Evolutionary conservation across 2,113 vertebrate species (phyloP), one percentile per base, ranked within the genome.

Genomic region (Misgurnus anguillicaudatus): DNA sequence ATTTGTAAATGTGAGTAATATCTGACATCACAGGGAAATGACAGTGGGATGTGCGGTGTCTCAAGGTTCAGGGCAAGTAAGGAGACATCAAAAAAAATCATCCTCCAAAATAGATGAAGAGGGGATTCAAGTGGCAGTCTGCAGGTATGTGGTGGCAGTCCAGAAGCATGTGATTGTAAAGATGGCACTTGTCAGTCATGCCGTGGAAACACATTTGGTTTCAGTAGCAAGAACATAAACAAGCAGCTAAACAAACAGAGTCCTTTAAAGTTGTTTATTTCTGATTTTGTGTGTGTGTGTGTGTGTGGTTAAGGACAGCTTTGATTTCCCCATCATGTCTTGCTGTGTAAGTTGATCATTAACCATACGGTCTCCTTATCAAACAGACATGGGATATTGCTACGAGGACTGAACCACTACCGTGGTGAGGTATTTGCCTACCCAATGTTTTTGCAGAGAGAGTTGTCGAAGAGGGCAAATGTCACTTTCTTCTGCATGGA

Each of bases 381-480:
- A 2, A 62, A 62, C 72, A 75, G 72, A 75, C 72, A 75, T 14
- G 72, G 72, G n/a, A 45, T 75, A 21, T 45, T 62, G 24, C 14
- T 75, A 8, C 72, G 72, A 63, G 72, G 72, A 75, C 72, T 75
- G 57, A 63, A 75, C 72, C 72, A 75, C 45, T 75, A 75, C 72
- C 39, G 72, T 63, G 72, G 72, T 3, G 72, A 75, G 45, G 61
- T 63, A 24, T 61, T 75, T 31, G 57, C 72, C 36, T 75, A 63
- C 16, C 72, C 58, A 21, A 75, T 60, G 58, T 48, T 75, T 62
- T 41, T 62, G 3, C 58, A 75, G 42, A 61, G n/a, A 57, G 57
- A 62, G 13, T n/a, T 62, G 72, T 60, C 5, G 2, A 38, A 61
- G 72, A 74, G 41, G 71, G 71, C 71, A 41, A 75, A 75, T 75